These are phyloP conservation scores for Seriola rivoliana DNA, from an alignment of 2,113 vertebrate genomes.

Conservation along the genomic window DNA sequence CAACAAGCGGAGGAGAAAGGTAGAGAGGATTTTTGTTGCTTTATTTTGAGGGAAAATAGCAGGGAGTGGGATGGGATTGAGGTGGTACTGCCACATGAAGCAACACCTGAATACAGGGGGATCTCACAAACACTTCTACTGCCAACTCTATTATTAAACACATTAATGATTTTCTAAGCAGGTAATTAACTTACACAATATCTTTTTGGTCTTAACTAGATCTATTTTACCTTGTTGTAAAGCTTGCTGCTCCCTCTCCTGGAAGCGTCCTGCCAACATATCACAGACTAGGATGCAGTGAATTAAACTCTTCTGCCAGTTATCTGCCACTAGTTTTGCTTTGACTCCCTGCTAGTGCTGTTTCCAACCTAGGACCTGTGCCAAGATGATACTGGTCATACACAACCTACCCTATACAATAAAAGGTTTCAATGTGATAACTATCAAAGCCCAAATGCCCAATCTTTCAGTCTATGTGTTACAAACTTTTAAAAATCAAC, in stretches of 20 bases:
- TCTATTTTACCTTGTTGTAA: slow-evolving; percentile 67
- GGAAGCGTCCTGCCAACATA: slow-evolving; percentile 70
- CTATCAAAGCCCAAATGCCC: too few species aligned
- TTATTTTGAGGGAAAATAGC: background rate
- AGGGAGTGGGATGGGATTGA: slow-evolving; percentile 10
- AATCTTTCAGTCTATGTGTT: background rate
- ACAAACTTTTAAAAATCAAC: background rate
- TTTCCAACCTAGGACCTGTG: background rate
- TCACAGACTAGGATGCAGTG: slow-evolving; percentile 52
- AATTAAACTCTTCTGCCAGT: background rate
- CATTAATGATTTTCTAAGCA: background rate
- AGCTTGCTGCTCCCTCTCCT: slow-evolving; percentile 29
- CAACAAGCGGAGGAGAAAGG: background rate
- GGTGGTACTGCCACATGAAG: background rate
- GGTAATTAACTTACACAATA: background rate
- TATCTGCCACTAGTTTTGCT: background rate
- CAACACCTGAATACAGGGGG: background rate
- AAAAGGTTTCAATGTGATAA: background rate
- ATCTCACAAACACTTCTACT: slow-evolving; percentile 31
- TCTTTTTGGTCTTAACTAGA: background rate
- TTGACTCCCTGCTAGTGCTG: background rate
- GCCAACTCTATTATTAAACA: background rate
- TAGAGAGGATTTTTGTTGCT: background rate
- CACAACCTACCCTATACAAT: background rate
- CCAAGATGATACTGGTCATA: background rate